Percentiles rank a stretch among this genome's conserved stretches.
Conservation (phyloP, 2,113 vertebrate genomes). For the Notarius lentiginosus region DNA sequence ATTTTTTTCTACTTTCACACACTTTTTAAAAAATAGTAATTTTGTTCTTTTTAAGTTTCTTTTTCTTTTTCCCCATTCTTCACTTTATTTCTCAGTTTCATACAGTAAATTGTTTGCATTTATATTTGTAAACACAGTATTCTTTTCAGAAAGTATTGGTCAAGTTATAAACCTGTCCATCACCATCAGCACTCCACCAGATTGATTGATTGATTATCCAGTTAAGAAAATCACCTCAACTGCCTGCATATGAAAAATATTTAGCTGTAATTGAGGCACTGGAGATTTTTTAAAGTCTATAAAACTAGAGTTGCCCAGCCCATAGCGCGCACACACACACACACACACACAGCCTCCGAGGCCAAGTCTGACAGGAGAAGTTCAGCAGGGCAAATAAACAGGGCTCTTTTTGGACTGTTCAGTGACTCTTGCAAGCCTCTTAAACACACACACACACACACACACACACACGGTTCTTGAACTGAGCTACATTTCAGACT, state of each 20-base stretch:
- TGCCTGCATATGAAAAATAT: neutral
- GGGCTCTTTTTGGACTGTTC: conserved; percentile 4
- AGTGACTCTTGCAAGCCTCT: conserved; percentile 32
- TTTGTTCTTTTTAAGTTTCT: no score
- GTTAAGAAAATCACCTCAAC: neutral
- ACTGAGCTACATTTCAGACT: conserved; percentile 59
- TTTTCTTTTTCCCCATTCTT: no score
- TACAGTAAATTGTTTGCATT: no score
- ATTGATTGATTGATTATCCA: neutral
- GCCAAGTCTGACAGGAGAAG: conserved; percentile 34
- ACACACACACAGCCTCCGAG: conserved; percentile 5
- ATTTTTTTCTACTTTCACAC: no score
- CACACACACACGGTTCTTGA: conserved; percentile 33
- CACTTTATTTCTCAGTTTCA: no score
- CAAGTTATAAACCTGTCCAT: neutral
- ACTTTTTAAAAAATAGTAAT: no score
- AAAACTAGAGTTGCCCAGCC: neutral
- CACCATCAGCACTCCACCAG: neutral
- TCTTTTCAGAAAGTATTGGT: no score
- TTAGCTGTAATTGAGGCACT: neutral
- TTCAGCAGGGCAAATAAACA: conserved; percentile 43
- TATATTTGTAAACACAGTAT: no score
- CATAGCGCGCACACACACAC: neutral
- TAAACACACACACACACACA: conserved; percentile 38
- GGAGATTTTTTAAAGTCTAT: neutral